Evolutionary conservation across 2,888 invertebrate genomes (phyloP).

Genomic region (Oithona nana): DNA sequence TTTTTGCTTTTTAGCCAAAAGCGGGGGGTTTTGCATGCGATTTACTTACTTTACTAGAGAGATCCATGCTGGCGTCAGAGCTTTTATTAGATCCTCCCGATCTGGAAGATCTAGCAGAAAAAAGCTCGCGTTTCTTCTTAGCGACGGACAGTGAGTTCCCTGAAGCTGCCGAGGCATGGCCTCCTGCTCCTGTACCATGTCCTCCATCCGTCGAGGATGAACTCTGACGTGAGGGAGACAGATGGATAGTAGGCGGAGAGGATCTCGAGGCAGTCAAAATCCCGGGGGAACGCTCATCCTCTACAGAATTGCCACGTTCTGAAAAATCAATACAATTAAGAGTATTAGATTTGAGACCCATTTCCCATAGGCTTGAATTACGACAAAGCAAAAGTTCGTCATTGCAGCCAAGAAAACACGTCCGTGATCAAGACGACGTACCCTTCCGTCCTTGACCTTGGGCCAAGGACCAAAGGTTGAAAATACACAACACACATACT

Average conservation of each 20-base stretch:
- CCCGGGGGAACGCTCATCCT: conserved; percentile 9
- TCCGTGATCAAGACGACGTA: too few species aligned
- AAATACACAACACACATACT: too few species aligned
- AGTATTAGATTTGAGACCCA: too few species aligned
- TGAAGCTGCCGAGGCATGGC: background rate
- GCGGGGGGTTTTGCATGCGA: too few species aligned
- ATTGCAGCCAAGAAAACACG: too few species aligned
- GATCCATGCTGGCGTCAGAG: too few species aligned
- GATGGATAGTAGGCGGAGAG: conserved; percentile 4
- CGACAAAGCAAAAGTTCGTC: too few species aligned
- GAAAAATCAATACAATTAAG: background rate
- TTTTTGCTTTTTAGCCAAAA: too few species aligned
- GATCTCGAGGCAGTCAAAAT: background rate
- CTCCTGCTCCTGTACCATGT: background rate
- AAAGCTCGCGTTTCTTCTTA: conserved; percentile 15
- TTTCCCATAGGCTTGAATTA: too few species aligned
- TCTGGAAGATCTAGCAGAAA: conserved; percentile 11
- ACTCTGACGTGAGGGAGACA: conserved; percentile 9
- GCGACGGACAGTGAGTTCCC: background rate
- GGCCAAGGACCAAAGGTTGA: too few species aligned
- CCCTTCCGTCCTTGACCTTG: too few species aligned
- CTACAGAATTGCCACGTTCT: conserved; percentile 14
- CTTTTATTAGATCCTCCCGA: conserved; percentile 13
- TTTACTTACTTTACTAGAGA: background rate
- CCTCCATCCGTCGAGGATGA: conserved; percentile 9